Evolutionary conservation across 1,140 invertebrate species (phyloP).

Genomic region (Nixonia krombeini): DNA sequence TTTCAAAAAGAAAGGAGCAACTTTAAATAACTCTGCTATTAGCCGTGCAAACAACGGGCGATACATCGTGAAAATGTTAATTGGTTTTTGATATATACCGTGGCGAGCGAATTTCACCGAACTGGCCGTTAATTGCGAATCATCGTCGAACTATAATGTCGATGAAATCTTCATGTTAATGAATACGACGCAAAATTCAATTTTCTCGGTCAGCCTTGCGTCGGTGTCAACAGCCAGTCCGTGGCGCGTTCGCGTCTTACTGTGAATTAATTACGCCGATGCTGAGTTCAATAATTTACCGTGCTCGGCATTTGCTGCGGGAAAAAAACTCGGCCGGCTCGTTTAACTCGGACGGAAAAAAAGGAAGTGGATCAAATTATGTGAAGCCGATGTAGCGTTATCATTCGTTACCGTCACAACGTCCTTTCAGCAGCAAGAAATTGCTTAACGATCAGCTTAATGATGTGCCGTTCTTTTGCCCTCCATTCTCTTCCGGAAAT

Average conservation of each 20-base stretch:
- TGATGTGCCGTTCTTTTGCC: constrained; percentile 47
- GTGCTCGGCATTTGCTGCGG: constrained; percentile 8
- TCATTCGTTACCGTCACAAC: constrained; percentile 19
- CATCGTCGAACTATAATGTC: no score
- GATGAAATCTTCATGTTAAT: not conserved
- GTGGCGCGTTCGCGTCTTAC: constrained; percentile 15
- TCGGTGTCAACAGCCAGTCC: constrained; percentile 5
- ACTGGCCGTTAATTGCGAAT: no score
- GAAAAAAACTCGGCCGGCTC: constrained; percentile 12
- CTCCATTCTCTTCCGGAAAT: constrained; percentile 48
- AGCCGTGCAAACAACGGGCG: no score
- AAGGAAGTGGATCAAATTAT: constrained; percentile 39
- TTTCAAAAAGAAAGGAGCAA: not conserved
- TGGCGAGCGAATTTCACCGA: no score
- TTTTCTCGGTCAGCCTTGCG: not conserved
- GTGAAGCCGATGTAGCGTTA: constrained; percentile 24
- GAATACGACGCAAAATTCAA: not conserved
- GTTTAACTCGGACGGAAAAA: constrained; percentile 19
- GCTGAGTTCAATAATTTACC: constrained; percentile 32
- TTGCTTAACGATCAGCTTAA: constrained; percentile 52
- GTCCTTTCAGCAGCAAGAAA: constrained; percentile 35
- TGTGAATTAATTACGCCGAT: constrained; percentile 34
- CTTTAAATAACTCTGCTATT: no score
- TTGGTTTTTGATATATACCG: no score
- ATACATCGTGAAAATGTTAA: no score